These are phyloP conservation scores for Nomada fabriciana DNA, from an alignment of 2,888 invertebrate species.

Conservation along the genomic window DNA sequence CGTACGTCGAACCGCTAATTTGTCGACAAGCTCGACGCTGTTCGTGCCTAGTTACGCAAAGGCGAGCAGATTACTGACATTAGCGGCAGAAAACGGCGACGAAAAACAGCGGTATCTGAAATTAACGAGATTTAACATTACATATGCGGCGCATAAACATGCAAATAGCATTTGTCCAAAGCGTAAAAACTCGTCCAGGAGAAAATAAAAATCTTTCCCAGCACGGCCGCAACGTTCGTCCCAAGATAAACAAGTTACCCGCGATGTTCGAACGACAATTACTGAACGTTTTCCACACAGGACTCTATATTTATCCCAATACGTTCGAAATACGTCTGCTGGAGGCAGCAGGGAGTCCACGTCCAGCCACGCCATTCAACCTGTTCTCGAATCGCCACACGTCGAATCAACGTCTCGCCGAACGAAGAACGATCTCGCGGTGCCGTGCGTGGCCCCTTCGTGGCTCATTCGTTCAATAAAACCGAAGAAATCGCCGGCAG, in stretches of 20 bases:
- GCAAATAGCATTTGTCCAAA: too few species aligned
- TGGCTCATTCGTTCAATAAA: constrained; percentile 45
- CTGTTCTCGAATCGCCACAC: constrained; percentile 32
- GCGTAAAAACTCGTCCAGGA: neutral
- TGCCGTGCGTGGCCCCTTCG: neutral
- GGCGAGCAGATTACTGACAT: neutral
- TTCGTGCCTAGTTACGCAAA: neutral
- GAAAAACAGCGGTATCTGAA: neutral
- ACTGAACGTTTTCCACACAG: constrained; percentile 30
- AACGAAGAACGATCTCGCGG: neutral
- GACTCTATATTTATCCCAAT: constrained; percentile 35
- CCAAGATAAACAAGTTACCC: constrained; percentile 15
- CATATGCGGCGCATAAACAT: too few species aligned
- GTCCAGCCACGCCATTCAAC: constrained; percentile 20
- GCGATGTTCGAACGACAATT: constrained; percentile 31
- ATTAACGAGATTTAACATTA: too few species aligned
- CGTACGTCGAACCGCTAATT: constrained; percentile 53
- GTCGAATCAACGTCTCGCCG: constrained; percentile 36
- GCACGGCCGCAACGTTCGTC: neutral
- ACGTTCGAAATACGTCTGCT: constrained; percentile 24
- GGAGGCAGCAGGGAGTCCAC: constrained; percentile 19
- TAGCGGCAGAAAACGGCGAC: neutral
- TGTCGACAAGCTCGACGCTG: constrained; percentile 10
- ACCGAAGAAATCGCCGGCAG: constrained; percentile 35
- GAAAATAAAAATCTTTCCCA: neutral